phyloP scores from a whole-genome alignment of 2,888 invertebrate genomes.

The Dermolepida albohirtum region DNA sequence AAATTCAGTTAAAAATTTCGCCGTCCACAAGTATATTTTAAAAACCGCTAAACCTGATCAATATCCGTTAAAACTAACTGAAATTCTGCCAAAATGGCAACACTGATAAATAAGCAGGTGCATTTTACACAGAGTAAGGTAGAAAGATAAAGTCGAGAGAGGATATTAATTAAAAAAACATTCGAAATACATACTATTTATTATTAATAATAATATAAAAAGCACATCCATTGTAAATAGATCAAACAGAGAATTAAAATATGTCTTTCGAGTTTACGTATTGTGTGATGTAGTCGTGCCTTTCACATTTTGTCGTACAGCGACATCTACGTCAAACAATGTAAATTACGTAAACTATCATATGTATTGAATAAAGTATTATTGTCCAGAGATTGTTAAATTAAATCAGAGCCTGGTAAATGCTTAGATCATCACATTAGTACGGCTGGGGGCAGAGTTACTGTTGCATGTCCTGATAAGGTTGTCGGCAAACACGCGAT shows the following conservation, averaged over 20 bases:
- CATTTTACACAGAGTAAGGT: conserved; percentile 33
- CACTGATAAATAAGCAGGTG: conserved; percentile 29
- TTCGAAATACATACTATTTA: conserved; percentile 28
- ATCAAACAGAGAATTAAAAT: neutral
- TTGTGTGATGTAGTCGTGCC: conserved; percentile 26
- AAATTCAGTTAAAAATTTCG: no score
- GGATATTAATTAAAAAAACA: conserved; percentile 1
- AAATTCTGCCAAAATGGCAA: no score
- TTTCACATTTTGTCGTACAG: conserved; percentile 16
- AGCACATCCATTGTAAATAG: conserved; percentile 25
- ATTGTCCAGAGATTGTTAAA: neutral
- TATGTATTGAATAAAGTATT: neutral
- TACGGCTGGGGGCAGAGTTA: conserved; percentile 64
- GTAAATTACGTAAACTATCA: conserved; percentile 21
- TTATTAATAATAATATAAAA: conserved; percentile 33
- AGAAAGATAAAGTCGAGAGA: neutral
- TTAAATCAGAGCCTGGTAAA: neutral
- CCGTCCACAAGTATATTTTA: no score
- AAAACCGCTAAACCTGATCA: no score
- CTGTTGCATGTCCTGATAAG: conserved; percentile 70
- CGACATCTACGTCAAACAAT: conserved; percentile 33
- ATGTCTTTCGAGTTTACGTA: conserved; percentile 20
- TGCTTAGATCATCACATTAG: conserved; percentile 32
- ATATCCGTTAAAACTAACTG: no score
- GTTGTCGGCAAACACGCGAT: conserved; percentile 73